Evolutionary conservation across 2,113 vertebrate genomes (phyloP), one percentile per base, ranked within the genome.

Genomic region (Pelecanus crispus): DNA sequence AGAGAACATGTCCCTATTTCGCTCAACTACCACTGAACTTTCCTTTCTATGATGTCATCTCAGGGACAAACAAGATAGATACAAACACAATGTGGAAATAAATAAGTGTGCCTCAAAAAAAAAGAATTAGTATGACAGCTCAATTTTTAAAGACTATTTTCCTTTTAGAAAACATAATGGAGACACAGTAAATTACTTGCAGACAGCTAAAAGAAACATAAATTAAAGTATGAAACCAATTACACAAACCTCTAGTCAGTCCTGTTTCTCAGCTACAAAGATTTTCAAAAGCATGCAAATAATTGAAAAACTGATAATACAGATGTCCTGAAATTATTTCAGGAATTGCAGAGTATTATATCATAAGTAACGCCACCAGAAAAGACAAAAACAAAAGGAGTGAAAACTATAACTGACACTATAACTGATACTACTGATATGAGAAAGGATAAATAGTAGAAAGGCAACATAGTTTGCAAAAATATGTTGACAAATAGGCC

Each of bases 391-490:
- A 32, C 5, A 79, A 91, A 73, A 21, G 7, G 25, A 88, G 3
- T n/a, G 24, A 88, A 86, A 88, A 92, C 82, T 81, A 9, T 77
- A 86, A 68, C 50, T 53, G 79, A 84, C 47, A 42, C 8, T 81
- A 6, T 45, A 87, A 88, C 26, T 56, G 65, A 85, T 62, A 84
- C 24, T 19, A 75, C 34, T 74, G 91, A 89, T 77, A 90, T 3
- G 12, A 94, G 25, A 87, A 82, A 73, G 70, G n/a, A 56, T 72
- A 59, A 81, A 83, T 17, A 80, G 34, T 18, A 82, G 44, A 85
- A 96, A 75, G 58, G 58, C 45, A 94, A 94, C 9, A 38, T 55
- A 90, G 86, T 95, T 90, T 88, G 42, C 34, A 91, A 84, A 91
- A 92, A 49, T 44, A 63, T 21, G 18, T 90, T 84, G 84, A 86